Percentiles rank a stretch among this genome's conserved stretches.
Evolutionary conservation across 2,113 vertebrate genomes (phyloP).

Genomic region (Lates calcarifer): DNA sequence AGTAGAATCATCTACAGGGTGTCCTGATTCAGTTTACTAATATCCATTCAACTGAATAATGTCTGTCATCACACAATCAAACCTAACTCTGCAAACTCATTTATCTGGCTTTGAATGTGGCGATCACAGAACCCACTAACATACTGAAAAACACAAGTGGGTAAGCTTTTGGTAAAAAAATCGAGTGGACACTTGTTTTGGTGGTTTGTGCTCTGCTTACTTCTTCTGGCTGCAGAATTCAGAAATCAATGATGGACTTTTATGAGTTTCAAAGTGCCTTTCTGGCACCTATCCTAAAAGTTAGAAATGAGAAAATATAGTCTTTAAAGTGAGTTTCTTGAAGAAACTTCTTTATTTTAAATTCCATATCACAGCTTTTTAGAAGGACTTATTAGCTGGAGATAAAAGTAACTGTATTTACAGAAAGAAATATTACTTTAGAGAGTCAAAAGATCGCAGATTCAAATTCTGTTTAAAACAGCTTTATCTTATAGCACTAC

Average conservation of each 20-base stretch:
- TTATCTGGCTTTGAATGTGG: constrained; percentile 39
- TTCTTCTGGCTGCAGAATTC: constrained; percentile 10
- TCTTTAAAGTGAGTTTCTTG: constrained; percentile 25
- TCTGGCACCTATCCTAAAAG: constrained; percentile 7
- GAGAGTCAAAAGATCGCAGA: background rate
- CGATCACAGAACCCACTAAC: constrained; percentile 23
- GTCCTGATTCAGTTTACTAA: constrained; percentile 47
- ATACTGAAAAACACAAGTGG: constrained; percentile 3
- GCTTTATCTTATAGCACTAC: background rate
- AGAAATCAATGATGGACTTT: background rate
- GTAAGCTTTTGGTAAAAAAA: constrained; percentile 29
- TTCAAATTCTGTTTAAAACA: background rate
- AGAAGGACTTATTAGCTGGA: background rate
- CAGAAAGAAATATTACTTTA: background rate
- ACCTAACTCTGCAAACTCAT: constrained; percentile 28
- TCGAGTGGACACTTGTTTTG: background rate
- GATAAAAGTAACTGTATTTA: background rate
- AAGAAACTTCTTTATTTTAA: background rate
- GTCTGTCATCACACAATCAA: constrained; percentile 33
- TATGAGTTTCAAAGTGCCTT: constrained; percentile 2
- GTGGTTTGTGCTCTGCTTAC: constrained; percentile 11
- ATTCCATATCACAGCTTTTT: background rate
- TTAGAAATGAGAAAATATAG: background rate
- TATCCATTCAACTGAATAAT: constrained; percentile 42
- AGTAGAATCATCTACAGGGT: constrained; percentile 29